Percentiles rank a stretch among this genome's conserved stretches.
Evolutionary conservation across 2,113 vertebrate species (phyloP).

Genomic region (Baryphthengus martii): DNA sequence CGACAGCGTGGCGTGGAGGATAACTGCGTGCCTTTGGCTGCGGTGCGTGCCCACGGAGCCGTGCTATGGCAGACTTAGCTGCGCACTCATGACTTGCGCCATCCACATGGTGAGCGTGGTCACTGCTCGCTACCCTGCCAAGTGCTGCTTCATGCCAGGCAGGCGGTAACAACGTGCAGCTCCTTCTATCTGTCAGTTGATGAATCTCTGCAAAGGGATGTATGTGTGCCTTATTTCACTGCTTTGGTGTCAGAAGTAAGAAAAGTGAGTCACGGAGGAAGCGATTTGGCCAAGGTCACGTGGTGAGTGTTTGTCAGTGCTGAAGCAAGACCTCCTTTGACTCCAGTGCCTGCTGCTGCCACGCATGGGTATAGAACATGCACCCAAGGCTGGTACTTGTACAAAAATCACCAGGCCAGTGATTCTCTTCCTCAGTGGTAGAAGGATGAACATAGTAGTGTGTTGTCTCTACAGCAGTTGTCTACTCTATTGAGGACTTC

Average conservation of each 20-base stretch:
- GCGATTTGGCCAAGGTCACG: constrained; percentile 10
- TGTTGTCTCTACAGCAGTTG: not conserved
- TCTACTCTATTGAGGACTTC: not conserved
- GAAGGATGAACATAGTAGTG: not conserved
- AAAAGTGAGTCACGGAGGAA: not conserved
- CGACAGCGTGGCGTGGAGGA: accelerated
- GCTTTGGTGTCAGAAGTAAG: not conserved
- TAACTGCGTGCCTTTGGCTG: accelerated
- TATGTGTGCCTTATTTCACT: not conserved
- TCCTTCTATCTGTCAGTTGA: not conserved
- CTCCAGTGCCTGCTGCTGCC: not conserved
- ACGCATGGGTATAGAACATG: not conserved
- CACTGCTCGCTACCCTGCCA: not conserved
- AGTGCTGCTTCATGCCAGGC: not conserved
- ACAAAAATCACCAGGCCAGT: accelerated
- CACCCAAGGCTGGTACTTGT: not conserved
- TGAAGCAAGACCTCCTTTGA: not conserved
- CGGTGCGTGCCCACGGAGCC: accelerated
- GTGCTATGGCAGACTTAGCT: not conserved
- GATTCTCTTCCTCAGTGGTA: not conserved
- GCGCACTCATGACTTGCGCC: accelerated
- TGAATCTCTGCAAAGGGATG: not conserved
- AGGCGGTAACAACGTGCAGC: not conserved
- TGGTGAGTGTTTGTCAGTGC: not conserved
- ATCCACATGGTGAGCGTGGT: accelerated